Conservation (phyloP, 1,140 invertebrate genomes). For the Sarcophaga bullata region DNA sequence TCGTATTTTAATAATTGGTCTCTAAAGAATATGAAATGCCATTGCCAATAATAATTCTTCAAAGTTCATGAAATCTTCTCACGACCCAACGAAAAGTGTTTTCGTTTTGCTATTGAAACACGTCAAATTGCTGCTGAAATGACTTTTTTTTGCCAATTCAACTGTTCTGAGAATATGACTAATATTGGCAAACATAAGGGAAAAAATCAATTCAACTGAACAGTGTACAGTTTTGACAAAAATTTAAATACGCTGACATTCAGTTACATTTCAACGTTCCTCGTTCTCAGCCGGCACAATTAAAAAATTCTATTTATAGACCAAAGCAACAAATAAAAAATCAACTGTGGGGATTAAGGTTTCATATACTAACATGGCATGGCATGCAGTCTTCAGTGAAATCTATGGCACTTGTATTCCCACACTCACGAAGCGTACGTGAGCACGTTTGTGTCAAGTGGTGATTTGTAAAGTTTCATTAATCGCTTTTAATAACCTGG, state of each 20-base stretch:
- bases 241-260: background rate
- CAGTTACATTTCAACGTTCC: background rate
- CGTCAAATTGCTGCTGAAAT: background rate
- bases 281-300: background rate
- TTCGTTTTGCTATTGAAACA: background rate
- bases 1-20: too few species aligned
- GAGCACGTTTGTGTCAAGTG: conserved; percentile 1
- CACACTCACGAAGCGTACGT: background rate
- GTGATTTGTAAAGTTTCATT: conserved; percentile 4
- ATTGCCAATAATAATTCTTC: too few species aligned
- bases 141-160: background rate
- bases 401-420: background rate
- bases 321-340: background rate
- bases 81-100: background rate
- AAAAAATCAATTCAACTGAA: background rate
- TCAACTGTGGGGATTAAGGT: background rate
- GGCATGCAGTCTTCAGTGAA: background rate
- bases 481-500: background rate
- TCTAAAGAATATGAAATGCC: too few species aligned
- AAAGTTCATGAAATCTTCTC: too few species aligned
- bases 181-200: background rate
- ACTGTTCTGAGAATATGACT: background rate
- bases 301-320: background rate
- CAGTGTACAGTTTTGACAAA: too few species aligned
- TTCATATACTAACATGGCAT: background rate